Conservation (phyloP, 1,140 invertebrate genomes). For the Microplitis mediator region DNA sequence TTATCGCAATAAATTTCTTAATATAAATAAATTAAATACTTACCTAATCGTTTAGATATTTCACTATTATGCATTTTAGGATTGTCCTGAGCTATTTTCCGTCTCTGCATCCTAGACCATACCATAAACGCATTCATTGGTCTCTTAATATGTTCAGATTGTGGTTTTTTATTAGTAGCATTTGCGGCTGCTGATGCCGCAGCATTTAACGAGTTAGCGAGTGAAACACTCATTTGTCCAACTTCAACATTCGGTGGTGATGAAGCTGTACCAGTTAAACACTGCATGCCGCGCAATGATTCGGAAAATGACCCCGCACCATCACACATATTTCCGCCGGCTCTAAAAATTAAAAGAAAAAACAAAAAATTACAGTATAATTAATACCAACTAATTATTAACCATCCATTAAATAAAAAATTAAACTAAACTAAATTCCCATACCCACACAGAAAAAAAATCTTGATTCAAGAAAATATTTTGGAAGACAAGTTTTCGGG, state of each 20-base stretch:
- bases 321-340: conserved; percentile 63
- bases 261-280: conserved; percentile 51
- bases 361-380: background rate
- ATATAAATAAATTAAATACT: conserved; percentile 48
- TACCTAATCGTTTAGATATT: conserved; percentile 92
- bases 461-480: no score
- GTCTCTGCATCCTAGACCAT: conserved; percentile 82
- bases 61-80: conserved; percentile 99
- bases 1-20: background rate
- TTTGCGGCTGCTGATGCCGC: conserved; percentile 50
- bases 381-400: no score
- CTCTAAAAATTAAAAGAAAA: conserved; percentile 51
- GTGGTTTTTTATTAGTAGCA: conserved; percentile 53
- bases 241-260: conserved; percentile 51
- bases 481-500: no score
- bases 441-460: no score
- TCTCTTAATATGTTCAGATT: conserved; percentile 67
- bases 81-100: conserved; percentile 96
- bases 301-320: conserved; percentile 53
- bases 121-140: conserved; percentile 79
- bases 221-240: conserved; percentile 43
- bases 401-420: no score
- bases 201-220: conserved; percentile 13
- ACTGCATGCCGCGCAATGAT: conserved; percentile 56
- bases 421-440: no score